A percentile compares a stretch with the other conserved stretches of the same genome.
Evolutionary conservation across 2,113 vertebrate genomes (phyloP).

Genomic region (Corvus cornix): DNA sequence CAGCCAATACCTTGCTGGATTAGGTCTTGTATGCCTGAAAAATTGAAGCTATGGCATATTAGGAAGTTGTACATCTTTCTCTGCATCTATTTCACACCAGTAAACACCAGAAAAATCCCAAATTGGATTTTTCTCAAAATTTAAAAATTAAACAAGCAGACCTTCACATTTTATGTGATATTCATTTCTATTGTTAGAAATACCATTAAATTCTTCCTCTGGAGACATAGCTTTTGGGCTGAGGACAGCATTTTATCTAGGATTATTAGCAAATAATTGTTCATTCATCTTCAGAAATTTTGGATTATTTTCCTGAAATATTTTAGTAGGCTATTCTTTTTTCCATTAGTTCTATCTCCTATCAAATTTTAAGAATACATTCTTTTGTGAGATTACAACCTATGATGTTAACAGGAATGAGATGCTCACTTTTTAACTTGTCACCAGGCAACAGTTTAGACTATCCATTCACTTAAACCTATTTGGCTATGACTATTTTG

Average conservation of each 20-base stretch:
- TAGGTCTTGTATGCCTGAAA: neutral
- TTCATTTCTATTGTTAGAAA: neutral
- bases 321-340: neutral
- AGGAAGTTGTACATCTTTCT: neutral
- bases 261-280: neutral
- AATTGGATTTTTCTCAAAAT: neutral
- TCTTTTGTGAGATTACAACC: neutral
- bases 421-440: neutral
- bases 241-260: neutral
- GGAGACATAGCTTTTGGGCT: neutral
- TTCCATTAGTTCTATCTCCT: neutral
- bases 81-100: neutral
- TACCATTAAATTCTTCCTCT: neutral
- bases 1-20: neutral
- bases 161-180: neutral
- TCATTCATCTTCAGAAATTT: neutral
- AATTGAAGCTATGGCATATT: neutral
- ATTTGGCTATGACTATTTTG: neutral
- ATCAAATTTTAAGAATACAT: neutral
- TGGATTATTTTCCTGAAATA: neutral
- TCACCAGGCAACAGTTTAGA: neutral
- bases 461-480: neutral
- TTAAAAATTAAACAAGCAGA: neutral
- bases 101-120: neutral
- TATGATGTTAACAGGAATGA: neutral